Evolutionary conservation across 2,113 vertebrate genomes (phyloP).

Genomic region (Phrynosoma blainvillii): DNA sequence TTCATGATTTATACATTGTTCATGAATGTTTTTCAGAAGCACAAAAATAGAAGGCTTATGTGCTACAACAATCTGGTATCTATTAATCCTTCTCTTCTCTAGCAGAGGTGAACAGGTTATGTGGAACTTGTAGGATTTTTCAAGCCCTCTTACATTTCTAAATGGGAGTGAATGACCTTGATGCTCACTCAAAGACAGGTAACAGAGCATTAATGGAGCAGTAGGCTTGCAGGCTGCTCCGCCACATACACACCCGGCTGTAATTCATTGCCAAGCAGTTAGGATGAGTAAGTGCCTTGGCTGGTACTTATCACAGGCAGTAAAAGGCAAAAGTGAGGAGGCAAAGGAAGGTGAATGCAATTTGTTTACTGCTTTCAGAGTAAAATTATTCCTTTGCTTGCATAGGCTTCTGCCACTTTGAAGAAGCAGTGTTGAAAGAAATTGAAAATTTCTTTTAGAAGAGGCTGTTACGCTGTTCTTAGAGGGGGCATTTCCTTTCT

Average conservation of each 20-base stretch:
- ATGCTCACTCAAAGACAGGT: not conserved
- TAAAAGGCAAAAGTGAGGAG: conserved; percentile 17
- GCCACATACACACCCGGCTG: conserved; percentile 23
- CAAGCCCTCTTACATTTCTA: conserved; percentile 9
- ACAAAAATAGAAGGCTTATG: conserved; percentile 5
- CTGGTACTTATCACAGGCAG: conserved; percentile 21
- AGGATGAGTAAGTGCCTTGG: conserved; percentile 18
- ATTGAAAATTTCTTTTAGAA: not conserved
- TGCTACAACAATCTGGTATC: conserved; percentile 13
- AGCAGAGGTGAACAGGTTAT: conserved; percentile 1
- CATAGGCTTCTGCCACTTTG: not conserved
- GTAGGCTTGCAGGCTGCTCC: conserved; percentile 12
- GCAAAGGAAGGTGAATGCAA: not conserved
- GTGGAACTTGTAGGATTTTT: not conserved
- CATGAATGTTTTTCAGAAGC: not conserved
- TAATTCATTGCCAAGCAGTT: conserved; percentile 38
- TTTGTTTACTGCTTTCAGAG: not conserved
- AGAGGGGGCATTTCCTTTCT: not conserved
- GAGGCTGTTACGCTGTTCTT: not conserved
- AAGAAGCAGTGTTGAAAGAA: not conserved
- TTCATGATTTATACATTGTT: not conserved
- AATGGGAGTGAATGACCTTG: conserved; percentile 27
- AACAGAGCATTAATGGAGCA: conserved; percentile 40
- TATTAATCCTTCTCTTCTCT: not conserved
- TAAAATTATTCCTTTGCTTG: conserved; percentile 1